Evolutionary conservation across 2,888 invertebrate genomes (phyloP).

Genomic region (Luperina testacea): DNA sequence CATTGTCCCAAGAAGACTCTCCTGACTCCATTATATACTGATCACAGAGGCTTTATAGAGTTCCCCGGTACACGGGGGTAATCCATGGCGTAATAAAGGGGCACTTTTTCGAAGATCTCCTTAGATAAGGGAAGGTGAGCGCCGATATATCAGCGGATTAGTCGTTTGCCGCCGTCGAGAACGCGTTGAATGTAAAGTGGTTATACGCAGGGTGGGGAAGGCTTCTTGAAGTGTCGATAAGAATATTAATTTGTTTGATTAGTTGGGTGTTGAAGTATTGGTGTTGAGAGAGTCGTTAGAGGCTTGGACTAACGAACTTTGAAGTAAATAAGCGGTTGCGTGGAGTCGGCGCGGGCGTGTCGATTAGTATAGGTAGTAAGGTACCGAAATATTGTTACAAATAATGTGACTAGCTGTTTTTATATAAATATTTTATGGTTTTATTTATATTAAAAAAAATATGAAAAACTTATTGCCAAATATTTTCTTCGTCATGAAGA

Average conservation of each 20-base stretch:
- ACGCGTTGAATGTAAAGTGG: constrained; percentile 86
- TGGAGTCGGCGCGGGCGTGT: not conserved
- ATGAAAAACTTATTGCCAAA: not conserved
- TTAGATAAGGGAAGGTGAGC: constrained; percentile 87
- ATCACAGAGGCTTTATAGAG: constrained; percentile 70
- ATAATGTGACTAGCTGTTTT: not conserved
- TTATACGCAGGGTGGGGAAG: constrained; percentile 67
- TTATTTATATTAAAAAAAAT: not conserved
- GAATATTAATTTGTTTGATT: constrained; percentile 39
- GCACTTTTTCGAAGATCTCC: constrained; percentile 84
- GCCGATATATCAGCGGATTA: constrained; percentile 89
- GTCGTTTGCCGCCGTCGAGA: constrained; percentile 82
- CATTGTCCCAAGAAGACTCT: constrained; percentile 18
- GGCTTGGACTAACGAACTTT: not conserved
- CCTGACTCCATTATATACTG: constrained; percentile 63
- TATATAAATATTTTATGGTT: not conserved
- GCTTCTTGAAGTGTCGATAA: constrained; percentile 53
- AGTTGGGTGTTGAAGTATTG: constrained; percentile 28
- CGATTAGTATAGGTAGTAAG: not conserved
- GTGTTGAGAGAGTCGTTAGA: not conserved
- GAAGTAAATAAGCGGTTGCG: not conserved
- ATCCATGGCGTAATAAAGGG: constrained; percentile 84
- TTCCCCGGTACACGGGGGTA: constrained; percentile 70
- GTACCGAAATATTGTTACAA: not conserved
- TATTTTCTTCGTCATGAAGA: not conserved